Base-by-base conservation (phyloP, 1,140 invertebrate species). In the Pararge aegeria region DNA sequence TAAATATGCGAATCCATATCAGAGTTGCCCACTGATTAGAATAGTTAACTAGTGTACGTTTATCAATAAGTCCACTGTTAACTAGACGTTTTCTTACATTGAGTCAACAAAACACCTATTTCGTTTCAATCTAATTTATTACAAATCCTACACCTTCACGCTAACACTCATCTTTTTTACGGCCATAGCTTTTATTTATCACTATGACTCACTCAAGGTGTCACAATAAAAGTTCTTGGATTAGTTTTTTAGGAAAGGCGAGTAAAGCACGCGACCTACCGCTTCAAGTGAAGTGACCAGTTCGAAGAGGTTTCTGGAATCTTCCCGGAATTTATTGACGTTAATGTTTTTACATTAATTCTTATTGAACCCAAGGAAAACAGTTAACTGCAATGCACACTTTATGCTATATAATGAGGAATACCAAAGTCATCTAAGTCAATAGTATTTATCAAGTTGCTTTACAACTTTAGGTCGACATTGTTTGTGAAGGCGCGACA, bases 191-290 rank as follows among this genome's bases (percentile, higher is more conserved):
- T 46, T 46, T 46, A 20, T 46, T 46, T 46, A 20, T 9, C 44
- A 12, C 65, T 68, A 70, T 72, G 70, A 68, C 70, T 77, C 61
- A 75, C 66, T 75, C 62, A 71, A 76, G 69, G 66, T 75, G 75
- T 75, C 73, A 79, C 74, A 77, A 75, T 75, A 80, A 75, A 73
- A 70, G 55, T 49, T 63, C 42, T 57, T 54, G 59, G 63, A 71
- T 79, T 74, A 70, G n/a, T 66, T 70, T 77, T 68, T 66, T 71
- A 78, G 68, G 65, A 76, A 74, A 69, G 60, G 59, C 59, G 64
- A 63, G 29, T 51, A 16, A 13, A 12, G 49, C 61, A 61, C 55
- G 64, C 60, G 61, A 56, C 44, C 51, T 20, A 12, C 37, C 57
- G 71, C 64, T 70, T 10, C 44, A 24, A 46, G 5, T n/a, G 21